Conservation (phyloP, 2,888 invertebrate species). For the Melanophora roralis region DNA sequence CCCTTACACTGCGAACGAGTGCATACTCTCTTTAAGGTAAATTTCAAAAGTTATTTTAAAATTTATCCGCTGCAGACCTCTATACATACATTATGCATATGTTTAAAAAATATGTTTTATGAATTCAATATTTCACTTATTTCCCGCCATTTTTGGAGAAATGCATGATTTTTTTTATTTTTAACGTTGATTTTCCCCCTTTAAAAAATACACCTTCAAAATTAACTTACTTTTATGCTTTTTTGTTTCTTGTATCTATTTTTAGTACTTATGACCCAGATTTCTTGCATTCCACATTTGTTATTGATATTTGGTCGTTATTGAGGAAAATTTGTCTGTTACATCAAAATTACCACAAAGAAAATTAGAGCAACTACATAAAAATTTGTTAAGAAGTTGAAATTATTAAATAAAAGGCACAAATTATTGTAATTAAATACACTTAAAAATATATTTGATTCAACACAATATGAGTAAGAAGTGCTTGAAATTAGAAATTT, state of each 20-base stretch:
- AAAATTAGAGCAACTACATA: not conserved
- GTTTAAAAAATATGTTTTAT: too few species aligned
- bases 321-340: conserved; percentile 51
- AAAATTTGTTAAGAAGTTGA: not conserved
- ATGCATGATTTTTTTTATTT: conserved; percentile 48
- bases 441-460: too few species aligned
- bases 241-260: conserved; percentile 26
- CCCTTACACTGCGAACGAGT: too few species aligned
- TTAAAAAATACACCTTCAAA: not conserved
- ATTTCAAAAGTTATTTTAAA: too few species aligned
- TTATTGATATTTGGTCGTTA: conserved; percentile 39
- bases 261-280: conserved; percentile 42
- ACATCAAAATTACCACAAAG: conserved; percentile 37
- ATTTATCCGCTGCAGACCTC: too few species aligned
- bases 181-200: not conserved
- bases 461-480: too few species aligned
- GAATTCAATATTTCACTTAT: too few species aligned
- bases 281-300: conserved; percentile 29
- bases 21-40: too few species aligned
- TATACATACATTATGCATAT: too few species aligned
- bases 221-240: not conserved
- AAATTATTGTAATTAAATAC: not conserved
- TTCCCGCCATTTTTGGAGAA: conserved; percentile 36
- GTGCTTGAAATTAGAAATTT: not conserved
- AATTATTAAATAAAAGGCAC: not conserved